Evolutionary conservation across 2,113 vertebrate species (phyloP).

Genomic region (Myanophis thanlyinensis): DNA sequence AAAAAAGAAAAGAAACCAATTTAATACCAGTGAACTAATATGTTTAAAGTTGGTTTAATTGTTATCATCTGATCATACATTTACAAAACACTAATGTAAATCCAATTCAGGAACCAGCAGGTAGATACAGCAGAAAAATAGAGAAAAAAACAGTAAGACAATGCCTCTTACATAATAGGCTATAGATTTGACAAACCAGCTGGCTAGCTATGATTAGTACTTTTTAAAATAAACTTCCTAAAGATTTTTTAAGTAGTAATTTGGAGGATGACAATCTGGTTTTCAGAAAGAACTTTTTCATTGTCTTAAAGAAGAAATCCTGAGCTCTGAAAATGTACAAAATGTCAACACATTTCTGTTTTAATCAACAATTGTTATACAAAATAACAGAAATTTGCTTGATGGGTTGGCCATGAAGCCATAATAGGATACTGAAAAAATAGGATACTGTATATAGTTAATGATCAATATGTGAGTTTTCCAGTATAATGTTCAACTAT

Average conservation of each 20-base stretch:
- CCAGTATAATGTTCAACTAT: background rate
- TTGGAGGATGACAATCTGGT: slow-evolving; percentile 12
- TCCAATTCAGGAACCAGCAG: slow-evolving; percentile 11
- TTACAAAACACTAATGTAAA: slow-evolving; percentile 2
- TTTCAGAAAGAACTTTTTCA: slow-evolving; percentile 6
- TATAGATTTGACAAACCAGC: slow-evolving; percentile 31
- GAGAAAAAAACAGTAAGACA: slow-evolving; percentile 19
- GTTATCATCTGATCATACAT: background rate
- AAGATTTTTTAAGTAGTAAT: slow-evolving; percentile 5
- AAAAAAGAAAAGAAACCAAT: background rate
- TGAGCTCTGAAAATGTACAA: background rate
- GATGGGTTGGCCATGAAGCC: background rate
- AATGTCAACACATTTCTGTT: background rate
- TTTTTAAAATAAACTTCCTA: slow-evolving; percentile 25
- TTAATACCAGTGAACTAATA: background rate
- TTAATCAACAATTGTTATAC: slow-evolving; percentile 26
- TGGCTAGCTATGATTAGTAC: slow-evolving; percentile 17
- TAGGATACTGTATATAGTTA: background rate
- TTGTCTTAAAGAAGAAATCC: slow-evolving; percentile 9
- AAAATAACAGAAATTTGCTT: background rate
- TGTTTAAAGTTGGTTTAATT: background rate
- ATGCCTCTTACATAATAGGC: slow-evolving; percentile 24
- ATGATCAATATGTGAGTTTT: background rate
- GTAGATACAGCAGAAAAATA: slow-evolving; percentile 13
- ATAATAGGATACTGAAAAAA: background rate